Evolutionary conservation across 2,113 vertebrate genomes (phyloP).

Genomic region (Ptilonorhynchus violaceus): DNA sequence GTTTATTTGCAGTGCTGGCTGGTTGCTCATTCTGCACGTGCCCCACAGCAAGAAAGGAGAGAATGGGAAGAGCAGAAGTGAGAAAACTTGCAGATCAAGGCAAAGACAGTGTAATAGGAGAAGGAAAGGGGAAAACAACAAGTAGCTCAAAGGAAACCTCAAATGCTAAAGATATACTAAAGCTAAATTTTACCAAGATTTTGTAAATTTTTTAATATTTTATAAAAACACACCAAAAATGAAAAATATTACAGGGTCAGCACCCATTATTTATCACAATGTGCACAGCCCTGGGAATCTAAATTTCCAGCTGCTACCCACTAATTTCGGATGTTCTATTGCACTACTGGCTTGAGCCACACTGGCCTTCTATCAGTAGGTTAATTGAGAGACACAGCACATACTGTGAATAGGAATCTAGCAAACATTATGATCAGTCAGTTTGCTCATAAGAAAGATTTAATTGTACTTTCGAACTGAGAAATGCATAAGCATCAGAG

Average conservation of each 20-base stretch:
- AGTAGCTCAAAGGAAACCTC: not conserved
- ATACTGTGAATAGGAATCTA: not conserved
- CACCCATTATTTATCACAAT: not conserved
- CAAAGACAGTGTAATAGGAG: not conserved
- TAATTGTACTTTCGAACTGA: not conserved
- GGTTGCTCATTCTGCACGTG: not conserved
- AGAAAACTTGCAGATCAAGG: not conserved
- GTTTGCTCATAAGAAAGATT: not conserved
- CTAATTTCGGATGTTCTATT: not conserved
- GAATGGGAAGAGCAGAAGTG: not conserved
- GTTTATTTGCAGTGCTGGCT: not conserved
- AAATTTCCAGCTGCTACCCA: not conserved
- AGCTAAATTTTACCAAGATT: not conserved
- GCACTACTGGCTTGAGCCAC: not conserved
- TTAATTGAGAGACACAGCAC: not conserved
- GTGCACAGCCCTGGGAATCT: not conserved
- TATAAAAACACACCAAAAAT: not conserved
- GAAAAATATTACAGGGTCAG: not conserved
- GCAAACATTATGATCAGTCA: not conserved
- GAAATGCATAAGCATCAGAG: not conserved
- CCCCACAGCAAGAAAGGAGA: not conserved
- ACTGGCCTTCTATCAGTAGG: not conserved
- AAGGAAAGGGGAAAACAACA: not conserved
- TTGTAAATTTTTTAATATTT: not conserved
- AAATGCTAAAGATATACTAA: not conserved